Conservation (phyloP, 2,113 vertebrate species). For the Nerophis lumbriciformis region DNA sequence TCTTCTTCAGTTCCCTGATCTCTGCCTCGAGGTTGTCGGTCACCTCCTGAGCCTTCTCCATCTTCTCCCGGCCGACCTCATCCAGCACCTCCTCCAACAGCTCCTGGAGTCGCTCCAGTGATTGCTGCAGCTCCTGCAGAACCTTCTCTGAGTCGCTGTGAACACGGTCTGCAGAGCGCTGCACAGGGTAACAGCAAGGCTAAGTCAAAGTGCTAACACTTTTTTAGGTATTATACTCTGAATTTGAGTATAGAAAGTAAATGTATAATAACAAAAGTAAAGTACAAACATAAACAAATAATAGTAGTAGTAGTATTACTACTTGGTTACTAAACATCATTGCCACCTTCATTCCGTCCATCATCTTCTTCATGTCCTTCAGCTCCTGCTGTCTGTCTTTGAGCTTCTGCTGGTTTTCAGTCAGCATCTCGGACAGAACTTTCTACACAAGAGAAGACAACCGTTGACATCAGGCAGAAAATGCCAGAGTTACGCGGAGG, state of each 20-base stretch:
- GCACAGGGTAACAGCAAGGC: background rate
- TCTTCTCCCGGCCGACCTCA: constrained; percentile 60
- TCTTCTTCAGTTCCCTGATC: constrained; percentile 61
- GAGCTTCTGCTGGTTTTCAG: constrained; percentile 60
- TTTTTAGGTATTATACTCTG: too few relatives aligned
- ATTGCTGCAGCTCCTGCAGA: constrained; percentile 64
- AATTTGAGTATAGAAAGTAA: background rate
- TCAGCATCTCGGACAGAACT: constrained; percentile 54
- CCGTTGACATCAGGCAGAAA: background rate
- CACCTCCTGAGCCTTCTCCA: constrained; percentile 65
- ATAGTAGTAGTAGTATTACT: too few relatives aligned
- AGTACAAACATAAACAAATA: background rate
- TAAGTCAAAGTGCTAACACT: background rate
- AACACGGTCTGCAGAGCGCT: constrained; percentile 59
- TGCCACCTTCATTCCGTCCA: constrained; percentile 68
- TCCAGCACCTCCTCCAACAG: constrained; percentile 66
- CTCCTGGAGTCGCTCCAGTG: constrained; percentile 65
- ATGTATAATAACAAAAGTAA: background rate
- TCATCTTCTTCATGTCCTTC: constrained; percentile 70
- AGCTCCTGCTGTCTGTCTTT: constrained; percentile 68
- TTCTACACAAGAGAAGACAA: constrained; percentile 46
- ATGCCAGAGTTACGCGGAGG: background rate
- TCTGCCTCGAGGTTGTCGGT: constrained; percentile 56
- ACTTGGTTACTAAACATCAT: too few relatives aligned
- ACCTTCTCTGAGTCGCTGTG: constrained; percentile 43